A percentile compares a stretch with the other conserved stretches of the same genome.
Conservation (phyloP, 2,888 invertebrate genomes). For the Ryuthela nishihirai region DNA sequence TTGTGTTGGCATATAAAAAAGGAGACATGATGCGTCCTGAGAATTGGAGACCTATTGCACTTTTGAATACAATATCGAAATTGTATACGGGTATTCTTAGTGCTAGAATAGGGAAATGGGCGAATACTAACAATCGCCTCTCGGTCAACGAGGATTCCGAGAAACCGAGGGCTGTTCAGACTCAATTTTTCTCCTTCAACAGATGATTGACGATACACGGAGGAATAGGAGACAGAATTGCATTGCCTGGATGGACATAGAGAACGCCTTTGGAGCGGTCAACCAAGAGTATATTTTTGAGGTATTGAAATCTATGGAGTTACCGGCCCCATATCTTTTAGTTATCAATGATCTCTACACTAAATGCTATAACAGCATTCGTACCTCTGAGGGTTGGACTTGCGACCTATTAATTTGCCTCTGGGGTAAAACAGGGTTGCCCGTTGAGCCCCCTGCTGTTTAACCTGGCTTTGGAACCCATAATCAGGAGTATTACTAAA, state of each 20-base stretch:
- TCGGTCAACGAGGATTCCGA: neutral
- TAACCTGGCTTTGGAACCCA: neutral
- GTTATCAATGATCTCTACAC: neutral
- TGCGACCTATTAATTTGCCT: neutral
- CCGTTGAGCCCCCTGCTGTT: neutral
- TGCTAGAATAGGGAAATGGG: neutral
- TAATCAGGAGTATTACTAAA: neutral
- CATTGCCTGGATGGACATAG: neutral
- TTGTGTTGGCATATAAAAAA: neutral
- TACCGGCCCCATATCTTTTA: neutral
- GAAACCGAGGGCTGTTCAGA: neutral
- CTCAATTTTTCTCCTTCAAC: neutral
- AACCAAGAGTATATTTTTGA: neutral
- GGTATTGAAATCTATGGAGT: neutral
- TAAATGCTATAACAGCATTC: neutral
- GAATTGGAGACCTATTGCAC: neutral
- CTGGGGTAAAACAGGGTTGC: neutral
- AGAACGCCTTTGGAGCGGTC: neutral
- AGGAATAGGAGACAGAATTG: neutral
- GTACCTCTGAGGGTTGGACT: neutral
- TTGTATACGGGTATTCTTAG: neutral
- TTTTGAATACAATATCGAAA: neutral
- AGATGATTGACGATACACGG: neutral
- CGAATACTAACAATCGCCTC: neutral
- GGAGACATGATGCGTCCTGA: neutral